A percentile compares a stretch with the other conserved stretches of the same genome.
Conservation (phyloP, 2,113 vertebrate genomes). For the Naja naja region DNA sequence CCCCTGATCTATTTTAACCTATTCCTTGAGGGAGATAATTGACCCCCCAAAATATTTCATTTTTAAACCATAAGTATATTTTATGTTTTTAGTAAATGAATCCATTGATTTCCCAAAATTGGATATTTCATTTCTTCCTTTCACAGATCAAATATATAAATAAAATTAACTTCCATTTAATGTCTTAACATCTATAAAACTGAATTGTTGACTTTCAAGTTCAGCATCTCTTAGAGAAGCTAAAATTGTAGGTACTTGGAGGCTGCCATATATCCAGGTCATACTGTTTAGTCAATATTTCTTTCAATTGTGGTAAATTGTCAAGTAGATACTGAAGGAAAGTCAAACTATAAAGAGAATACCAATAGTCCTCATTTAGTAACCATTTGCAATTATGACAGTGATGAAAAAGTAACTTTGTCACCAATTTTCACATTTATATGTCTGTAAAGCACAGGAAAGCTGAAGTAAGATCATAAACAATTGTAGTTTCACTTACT, state of each 20-base stretch:
- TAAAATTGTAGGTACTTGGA: not conserved
- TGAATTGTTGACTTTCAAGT: not conserved
- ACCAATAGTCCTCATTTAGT: not conserved
- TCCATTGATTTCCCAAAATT: not conserved
- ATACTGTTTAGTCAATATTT: not conserved
- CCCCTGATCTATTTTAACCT: not conserved
- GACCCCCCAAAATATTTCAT: not conserved
- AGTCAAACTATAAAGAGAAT: not conserved
- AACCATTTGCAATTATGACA: not conserved
- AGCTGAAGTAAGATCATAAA: too few relatives aligned
- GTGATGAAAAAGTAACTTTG: not conserved
- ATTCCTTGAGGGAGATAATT: not conserved
- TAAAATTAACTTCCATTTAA: not conserved
- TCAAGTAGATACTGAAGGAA: not conserved
- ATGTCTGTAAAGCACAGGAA: too few relatives aligned
- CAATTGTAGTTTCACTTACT: too few relatives aligned
- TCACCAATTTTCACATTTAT: not conserved
- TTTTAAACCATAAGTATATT: not conserved
- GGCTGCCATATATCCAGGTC: not conserved
- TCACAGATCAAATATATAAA: not conserved
- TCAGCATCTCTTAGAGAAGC: too few relatives aligned
- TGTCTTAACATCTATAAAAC: not conserved
- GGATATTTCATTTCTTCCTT: not conserved
- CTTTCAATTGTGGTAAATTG: not conserved
- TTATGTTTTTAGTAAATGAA: not conserved